phyloP scores from a whole-genome alignment of 2,888 invertebrate genomes.

The Meghimatium bilineatum region DNA sequence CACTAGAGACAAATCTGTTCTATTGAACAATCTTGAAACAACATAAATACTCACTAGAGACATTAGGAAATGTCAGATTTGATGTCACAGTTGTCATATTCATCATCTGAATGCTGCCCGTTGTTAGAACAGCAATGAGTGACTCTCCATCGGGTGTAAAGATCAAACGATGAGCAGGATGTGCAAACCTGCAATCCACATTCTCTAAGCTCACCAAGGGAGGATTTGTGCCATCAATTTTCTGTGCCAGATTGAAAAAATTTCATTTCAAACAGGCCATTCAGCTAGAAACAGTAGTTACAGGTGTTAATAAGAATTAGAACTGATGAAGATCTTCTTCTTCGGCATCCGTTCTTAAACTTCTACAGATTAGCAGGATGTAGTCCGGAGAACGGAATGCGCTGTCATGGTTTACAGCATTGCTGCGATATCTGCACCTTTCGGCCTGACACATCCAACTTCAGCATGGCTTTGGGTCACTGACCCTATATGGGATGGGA shows the following conservation, averaged over 20 bases:
- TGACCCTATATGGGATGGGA: too few relatives aligned
- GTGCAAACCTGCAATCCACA: slow-evolving; percentile 33
- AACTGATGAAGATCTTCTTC: too few relatives aligned
- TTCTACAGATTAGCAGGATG: too few relatives aligned
- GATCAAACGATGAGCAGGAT: slow-evolving; percentile 62
- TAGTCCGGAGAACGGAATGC: too few relatives aligned
- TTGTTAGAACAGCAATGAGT: slow-evolving; percentile 60
- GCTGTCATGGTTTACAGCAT: too few relatives aligned
- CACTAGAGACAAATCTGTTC: too few relatives aligned
- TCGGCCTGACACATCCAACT: too few relatives aligned
- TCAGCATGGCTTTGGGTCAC: too few relatives aligned
- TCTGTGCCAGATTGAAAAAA: slow-evolving; percentile 14
- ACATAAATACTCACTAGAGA: slow-evolving; percentile 45
- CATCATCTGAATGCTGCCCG: slow-evolving; percentile 63
- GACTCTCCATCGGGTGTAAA: slow-evolving; percentile 60
- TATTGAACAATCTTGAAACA: too few relatives aligned
- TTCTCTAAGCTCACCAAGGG: slow-evolving; percentile 47
- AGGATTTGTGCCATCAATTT: background rate
- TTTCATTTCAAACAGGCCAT: background rate
- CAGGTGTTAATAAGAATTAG: background rate
- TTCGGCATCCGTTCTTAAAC: too few relatives aligned
- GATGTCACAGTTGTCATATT: slow-evolving; percentile 54
- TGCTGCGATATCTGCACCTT: too few relatives aligned
- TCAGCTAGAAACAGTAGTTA: background rate
- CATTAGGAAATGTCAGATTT: slow-evolving; percentile 53